Conservation (phyloP, 2,113 vertebrate species). For the Cebidichthys violaceus region DNA sequence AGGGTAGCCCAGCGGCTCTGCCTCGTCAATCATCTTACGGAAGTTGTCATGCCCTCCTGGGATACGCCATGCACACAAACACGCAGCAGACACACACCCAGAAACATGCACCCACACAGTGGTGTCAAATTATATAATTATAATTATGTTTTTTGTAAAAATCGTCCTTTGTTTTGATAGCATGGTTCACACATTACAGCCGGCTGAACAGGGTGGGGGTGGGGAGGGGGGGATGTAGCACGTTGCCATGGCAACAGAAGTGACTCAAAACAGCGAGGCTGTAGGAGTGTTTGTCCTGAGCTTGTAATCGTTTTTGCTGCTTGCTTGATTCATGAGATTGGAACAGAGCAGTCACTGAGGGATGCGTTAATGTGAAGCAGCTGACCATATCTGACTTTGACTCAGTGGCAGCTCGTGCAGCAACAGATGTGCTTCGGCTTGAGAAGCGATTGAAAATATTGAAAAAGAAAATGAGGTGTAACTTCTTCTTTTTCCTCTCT, state of each 20-base stretch:
- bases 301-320: conserved; percentile 8
- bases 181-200: conserved; percentile 46
- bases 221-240: conserved; percentile 7
- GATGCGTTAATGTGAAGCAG: conserved; percentile 61
- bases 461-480: background rate
- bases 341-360: conserved; percentile 41
- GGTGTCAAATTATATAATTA: conserved; percentile 4
- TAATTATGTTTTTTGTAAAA: no score
- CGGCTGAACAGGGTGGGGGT: background rate
- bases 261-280: conserved; percentile 56
- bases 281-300: conserved; percentile 44
- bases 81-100: background rate
- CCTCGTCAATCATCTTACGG: conserved; percentile 93
- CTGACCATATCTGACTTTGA: conserved; percentile 56
- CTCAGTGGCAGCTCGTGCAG: conserved; percentile 27
- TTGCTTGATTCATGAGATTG: conserved; percentile 53
- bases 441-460: conserved; percentile 5
- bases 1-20: conserved; percentile 91
- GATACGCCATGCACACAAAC: conserved; percentile 38
- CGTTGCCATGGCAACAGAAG: conserved; percentile 63
- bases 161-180: conserved; percentile 25
- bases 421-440: conserved; percentile 53
- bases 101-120: conserved; percentile 17
- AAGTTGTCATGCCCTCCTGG: conserved; percentile 93
- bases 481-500: background rate